Evolutionary conservation across 2,888 invertebrate species (phyloP).

Genomic region (Unio delphinus): DNA sequence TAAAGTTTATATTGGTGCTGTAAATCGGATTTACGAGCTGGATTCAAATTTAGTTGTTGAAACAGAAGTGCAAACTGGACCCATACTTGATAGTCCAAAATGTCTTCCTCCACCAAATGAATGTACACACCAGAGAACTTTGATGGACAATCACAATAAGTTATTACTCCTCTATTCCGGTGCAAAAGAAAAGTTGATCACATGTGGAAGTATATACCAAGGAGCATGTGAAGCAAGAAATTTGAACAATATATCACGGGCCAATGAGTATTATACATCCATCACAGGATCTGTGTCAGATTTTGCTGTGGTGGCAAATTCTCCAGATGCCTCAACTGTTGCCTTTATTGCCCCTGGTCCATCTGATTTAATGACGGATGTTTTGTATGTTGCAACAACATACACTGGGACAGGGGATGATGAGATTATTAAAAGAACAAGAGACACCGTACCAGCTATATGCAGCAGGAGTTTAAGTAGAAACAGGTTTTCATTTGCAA

Average conservation of each 20-base stretch:
- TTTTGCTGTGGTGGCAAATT: conserved; percentile 88
- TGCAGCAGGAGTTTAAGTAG: conserved; percentile 77
- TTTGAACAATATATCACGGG: conserved; percentile 48
- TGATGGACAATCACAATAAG: conserved; percentile 64
- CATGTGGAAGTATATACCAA: conserved; percentile 67
- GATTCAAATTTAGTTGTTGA: conserved; percentile 88
- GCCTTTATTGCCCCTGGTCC: conserved; percentile 92
- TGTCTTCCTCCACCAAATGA: conserved; percentile 76
- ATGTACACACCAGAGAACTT: conserved; percentile 35
- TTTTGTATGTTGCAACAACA: conserved; percentile 96
- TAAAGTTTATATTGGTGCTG: conserved; percentile 85
- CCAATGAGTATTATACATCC: conserved; percentile 32
- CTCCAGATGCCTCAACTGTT: conserved; percentile 93
- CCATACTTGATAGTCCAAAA: conserved; percentile 87
- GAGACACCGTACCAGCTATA: conserved; percentile 89
- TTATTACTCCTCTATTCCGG: conserved; percentile 52
- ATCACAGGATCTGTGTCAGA: conserved; percentile 37
- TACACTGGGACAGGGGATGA: conserved; percentile 50
- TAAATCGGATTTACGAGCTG: conserved; percentile 92
- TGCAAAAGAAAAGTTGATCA: conserved; percentile 55
- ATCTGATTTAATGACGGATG: conserved; percentile 36
- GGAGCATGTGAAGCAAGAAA: conserved; percentile 63
- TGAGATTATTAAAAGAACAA: conserved; percentile 39
- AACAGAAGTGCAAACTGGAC: conserved; percentile 76
- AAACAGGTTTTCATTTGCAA: conserved; percentile 41